Evolutionary conservation across 2,113 vertebrate species (phyloP), one percentile per base, ranked within the genome.

Genomic region (Xiphias gladius): DNA sequence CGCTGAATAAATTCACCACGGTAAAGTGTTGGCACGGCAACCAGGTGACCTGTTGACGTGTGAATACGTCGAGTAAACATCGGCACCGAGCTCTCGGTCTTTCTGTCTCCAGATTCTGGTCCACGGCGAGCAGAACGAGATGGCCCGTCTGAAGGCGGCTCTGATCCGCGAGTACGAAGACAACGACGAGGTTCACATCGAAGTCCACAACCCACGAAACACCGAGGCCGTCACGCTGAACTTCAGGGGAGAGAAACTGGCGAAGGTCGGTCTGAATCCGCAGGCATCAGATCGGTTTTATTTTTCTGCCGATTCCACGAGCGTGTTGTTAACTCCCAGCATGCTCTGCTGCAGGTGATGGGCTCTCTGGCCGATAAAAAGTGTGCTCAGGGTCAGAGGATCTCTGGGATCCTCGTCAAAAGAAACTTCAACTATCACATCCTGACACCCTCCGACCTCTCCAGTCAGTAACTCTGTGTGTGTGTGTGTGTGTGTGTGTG

Each of bases 401-500:
- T 99, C 79, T 99, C 98, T 7, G 98, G 98, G 68, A 99, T 99
- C 85, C 96, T 99, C 5, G 97, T 99, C 80, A 99, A 99, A 76
- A 96, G 97, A 73, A 98, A 99, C 94, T 99, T 99, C 91, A 99
- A 97, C 91, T 99, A 99, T 85, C 98, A 99, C 90, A 99, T 99
- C 79, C 97, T 99, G 89, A 96, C 96, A 62, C 97, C 98, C 0
- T 97, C 97, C 52, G 98, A 99, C 87, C 96, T 99, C 24, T 97
- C 97, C 58, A 97, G 98, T 99, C 84, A 97, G 98, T 94, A 68
- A 7, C 52, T 7, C 5, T 61, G 30, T 52, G 39, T 70, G 55
- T 72, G 16, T 35, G 1, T 54, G n/a, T 57, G 50, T 75, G 64
- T 55, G 62, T 62, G 59, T 61, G 54, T 77, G 35, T 58, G 82